Conservation (phyloP, 2,888 invertebrate genomes). For the Diachrysia chrysitis region DNA sequence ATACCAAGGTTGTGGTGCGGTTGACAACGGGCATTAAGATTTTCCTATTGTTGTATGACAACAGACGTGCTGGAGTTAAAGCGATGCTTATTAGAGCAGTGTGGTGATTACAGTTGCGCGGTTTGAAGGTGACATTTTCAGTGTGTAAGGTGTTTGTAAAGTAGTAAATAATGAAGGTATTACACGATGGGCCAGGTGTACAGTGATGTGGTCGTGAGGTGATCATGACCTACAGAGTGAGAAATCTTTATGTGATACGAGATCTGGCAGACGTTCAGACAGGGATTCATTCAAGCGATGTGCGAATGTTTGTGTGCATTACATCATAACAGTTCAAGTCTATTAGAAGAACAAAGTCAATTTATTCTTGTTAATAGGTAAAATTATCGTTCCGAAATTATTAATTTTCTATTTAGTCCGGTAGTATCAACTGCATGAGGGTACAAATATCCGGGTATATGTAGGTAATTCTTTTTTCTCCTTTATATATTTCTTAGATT, state of each 20-base stretch:
- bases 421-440: no score
- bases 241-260: slow-evolving; percentile 76
- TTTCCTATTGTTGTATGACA: slow-evolving; percentile 51
- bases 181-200: slow-evolving; percentile 58
- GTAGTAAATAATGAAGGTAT: slow-evolving; percentile 28
- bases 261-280: slow-evolving; percentile 80
- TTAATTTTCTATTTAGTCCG: neutral
- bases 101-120: slow-evolving; percentile 25
- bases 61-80: slow-evolving; percentile 44
- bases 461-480: no score
- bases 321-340: slow-evolving; percentile 55
- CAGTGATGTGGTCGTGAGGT: slow-evolving; percentile 67
- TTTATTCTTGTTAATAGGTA: slow-evolving; percentile 11
- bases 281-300: slow-evolving; percentile 79
- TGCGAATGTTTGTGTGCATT: slow-evolving; percentile 63
- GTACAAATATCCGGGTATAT: no score
- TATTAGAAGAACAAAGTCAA: slow-evolving; percentile 45
- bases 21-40: slow-evolving; percentile 56
- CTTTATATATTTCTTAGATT: no score
- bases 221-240: slow-evolving; percentile 84
- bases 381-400: neutral
- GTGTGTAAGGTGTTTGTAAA: slow-evolving; percentile 13
- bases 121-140: slow-evolving; percentile 35
- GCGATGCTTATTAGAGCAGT: slow-evolving; percentile 47
- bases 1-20: slow-evolving; percentile 61